Evolutionary conservation across 2,113 vertebrate genomes (phyloP).

Genomic region (Anoplopoma fimbria): DNA sequence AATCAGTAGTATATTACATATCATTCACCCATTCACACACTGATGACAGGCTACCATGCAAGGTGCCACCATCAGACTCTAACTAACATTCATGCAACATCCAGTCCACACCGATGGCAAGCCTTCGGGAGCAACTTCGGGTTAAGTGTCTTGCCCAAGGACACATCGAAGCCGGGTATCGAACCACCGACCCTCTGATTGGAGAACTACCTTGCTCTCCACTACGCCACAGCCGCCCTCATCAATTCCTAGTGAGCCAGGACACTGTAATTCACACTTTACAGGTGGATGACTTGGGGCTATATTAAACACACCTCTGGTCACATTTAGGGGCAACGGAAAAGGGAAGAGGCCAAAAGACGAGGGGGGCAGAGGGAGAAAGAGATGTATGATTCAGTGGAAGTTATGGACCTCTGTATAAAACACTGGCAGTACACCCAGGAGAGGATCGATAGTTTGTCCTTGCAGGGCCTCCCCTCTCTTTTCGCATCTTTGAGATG

Average conservation of each 20-base stretch:
- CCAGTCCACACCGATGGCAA: no score
- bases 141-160: no score
- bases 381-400: conserved; percentile 48
- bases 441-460: conserved; percentile 66
- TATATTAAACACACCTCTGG: conserved; percentile 48
- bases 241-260: conserved; percentile 29
- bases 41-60: no score
- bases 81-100: no score
- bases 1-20: no score
- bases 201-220: no score
- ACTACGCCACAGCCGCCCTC: no score
- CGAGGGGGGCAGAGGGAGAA: background rate
- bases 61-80: no score
- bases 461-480: conserved; percentile 67
- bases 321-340: conserved; percentile 35
- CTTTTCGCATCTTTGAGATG: conserved; percentile 54
- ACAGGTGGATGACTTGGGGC: conserved; percentile 48
- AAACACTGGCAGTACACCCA: conserved; percentile 38
- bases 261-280: conserved; percentile 51
- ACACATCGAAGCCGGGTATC: no score
- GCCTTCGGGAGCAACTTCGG: no score
- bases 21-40: no score
- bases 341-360: conserved; percentile 28
- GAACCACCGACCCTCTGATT: no score
- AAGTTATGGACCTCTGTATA: conserved; percentile 46